Evolutionary conservation across 2,797 vertebrate species (phyloP).

Genomic region (Pseudocheirus occidentalis): DNA sequence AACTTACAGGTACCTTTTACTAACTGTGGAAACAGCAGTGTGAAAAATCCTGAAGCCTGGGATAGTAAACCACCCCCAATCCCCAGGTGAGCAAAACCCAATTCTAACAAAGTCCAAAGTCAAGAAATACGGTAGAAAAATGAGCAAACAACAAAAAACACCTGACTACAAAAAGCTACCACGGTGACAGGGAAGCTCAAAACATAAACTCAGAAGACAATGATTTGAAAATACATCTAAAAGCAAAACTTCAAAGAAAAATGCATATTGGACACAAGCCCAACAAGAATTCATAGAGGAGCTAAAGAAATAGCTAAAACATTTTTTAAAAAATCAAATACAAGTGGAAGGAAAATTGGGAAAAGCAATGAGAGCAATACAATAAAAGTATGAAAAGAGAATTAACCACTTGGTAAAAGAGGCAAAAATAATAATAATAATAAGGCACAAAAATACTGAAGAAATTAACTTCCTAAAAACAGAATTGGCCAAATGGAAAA

Average conservation of each 20-base stretch:
- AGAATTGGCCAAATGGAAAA: neutral
- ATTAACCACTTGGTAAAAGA: neutral
- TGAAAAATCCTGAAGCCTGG: neutral
- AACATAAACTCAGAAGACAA: neutral
- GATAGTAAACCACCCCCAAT: neutral
- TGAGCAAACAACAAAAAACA: neutral
- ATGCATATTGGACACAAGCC: neutral
- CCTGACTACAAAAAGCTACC: neutral
- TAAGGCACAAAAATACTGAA: neutral
- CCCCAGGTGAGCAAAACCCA: neutral
- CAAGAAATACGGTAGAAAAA: neutral
- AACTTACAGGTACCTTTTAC: neutral
- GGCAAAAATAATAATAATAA: no score
- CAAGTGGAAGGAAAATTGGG: neutral
- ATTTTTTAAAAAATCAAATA: neutral
- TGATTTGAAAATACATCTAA: neutral
- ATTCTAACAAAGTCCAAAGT: neutral
- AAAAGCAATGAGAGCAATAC: neutral
- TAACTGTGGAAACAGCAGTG: neutral
- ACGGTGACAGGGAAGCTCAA: neutral
- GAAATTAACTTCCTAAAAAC: neutral
- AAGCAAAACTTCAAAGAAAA: neutral
- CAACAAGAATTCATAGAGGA: neutral
- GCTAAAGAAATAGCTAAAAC: neutral
- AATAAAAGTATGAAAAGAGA: neutral